Conservation (phyloP, 2,888 invertebrate species). For the Coleophora flavipennella region DNA sequence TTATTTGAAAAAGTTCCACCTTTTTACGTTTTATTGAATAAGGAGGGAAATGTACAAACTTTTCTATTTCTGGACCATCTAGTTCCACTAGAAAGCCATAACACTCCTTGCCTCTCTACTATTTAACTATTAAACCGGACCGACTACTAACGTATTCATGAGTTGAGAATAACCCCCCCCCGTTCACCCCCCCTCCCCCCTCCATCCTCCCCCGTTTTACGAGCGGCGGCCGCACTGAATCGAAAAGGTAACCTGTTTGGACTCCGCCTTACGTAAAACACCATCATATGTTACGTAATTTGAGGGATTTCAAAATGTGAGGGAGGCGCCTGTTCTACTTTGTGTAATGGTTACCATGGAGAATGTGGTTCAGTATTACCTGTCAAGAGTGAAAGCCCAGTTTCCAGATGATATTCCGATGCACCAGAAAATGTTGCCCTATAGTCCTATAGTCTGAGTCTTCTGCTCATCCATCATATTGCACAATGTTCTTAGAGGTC, state of each 20-base stretch:
- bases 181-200: too few relatives aligned
- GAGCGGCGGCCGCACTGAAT: conserved; percentile 55
- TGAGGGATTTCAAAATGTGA: conserved; percentile 32
- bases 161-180: conserved; percentile 51
- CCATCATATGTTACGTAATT: conserved; percentile 42
- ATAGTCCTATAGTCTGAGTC: too few relatives aligned
- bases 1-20: too few relatives aligned
- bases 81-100: conserved; percentile 19
- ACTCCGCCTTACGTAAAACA: conserved; percentile 41
- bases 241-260: conserved; percentile 57
- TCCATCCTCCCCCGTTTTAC: conserved; percentile 62
- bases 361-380: too few relatives aligned
- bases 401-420: too few relatives aligned
- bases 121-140: conserved; percentile 64
- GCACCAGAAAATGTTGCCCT: too few relatives aligned
- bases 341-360: too few relatives aligned
- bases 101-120: conserved; percentile 37
- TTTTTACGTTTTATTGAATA: too few relatives aligned
- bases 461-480: too few relatives aligned
- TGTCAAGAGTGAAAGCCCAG: too few relatives aligned
- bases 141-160: conserved; percentile 64
- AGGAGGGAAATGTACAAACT: background rate
- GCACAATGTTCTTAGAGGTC: too few relatives aligned
- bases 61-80: conserved; percentile 15
- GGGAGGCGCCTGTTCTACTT: conserved; percentile 12